phyloP scores from a whole-genome alignment of 2,113 vertebrate genomes.

The Nipponia nippon region DNA sequence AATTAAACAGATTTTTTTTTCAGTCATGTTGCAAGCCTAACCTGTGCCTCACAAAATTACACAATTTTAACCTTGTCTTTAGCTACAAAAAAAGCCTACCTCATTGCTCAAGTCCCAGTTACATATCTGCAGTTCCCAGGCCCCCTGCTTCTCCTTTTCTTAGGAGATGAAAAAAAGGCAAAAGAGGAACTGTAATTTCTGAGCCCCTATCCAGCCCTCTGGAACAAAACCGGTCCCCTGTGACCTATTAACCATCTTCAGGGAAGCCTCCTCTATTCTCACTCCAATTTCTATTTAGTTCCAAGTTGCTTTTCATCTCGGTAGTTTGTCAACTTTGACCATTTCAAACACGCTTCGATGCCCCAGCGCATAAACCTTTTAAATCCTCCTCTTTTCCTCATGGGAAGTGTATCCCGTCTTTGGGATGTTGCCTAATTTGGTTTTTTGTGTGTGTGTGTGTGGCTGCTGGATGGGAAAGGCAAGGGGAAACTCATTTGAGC shows the following conservation, averaged over 20 bases:
- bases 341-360: background rate
- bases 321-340: background rate
- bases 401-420: background rate
- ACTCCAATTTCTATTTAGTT: background rate
- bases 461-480: background rate
- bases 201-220: background rate
- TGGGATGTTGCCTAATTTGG: background rate
- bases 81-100: background rate
- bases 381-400: background rate
- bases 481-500: background rate
- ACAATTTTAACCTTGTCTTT: slow-evolving; percentile 16
- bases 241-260: slow-evolving; percentile 23
- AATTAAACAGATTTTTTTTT: background rate
- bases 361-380: background rate
- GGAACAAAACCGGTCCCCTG: slow-evolving; percentile 21
- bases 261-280: slow-evolving; percentile 12
- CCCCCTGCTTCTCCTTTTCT: slow-evolving; percentile 41
- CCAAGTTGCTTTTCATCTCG: background rate
- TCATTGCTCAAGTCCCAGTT: slow-evolving; percentile 10
- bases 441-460: background rate
- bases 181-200: slow-evolving; percentile 44
- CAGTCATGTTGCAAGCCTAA: background rate
- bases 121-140: slow-evolving; percentile 19
- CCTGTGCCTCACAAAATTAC: slow-evolving; percentile 18
- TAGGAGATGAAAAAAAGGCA: background rate